A percentile compares a stretch with the other conserved stretches of the same genome.
phyloP scores from a whole-genome alignment of 2,113 vertebrate genomes.

The Osmerus mordax region DNA sequence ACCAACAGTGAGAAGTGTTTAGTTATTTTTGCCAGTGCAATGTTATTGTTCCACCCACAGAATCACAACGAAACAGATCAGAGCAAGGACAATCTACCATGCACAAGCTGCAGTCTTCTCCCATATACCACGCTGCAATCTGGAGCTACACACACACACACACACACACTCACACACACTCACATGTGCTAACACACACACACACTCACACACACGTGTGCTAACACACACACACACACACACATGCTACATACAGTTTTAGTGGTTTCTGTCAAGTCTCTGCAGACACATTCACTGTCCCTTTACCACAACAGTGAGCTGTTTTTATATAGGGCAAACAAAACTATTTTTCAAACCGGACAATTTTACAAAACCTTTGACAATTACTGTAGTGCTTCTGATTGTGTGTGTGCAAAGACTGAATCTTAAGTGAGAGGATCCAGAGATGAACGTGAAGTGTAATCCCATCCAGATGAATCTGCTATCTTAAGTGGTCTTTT shows the following conservation, averaged over 20 bases:
- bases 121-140: neutral
- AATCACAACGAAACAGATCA: constrained; percentile 36
- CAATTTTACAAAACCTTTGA: constrained; percentile 60
- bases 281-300: constrained; percentile 36
- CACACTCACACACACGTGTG: constrained; percentile 8
- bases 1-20: constrained; percentile 77
- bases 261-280: constrained; percentile 4
- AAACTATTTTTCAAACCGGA: constrained; percentile 54
- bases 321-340: constrained; percentile 51
- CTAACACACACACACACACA: constrained; percentile 1
- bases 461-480: constrained; percentile 20
- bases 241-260: neutral
- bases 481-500: constrained; percentile 33
- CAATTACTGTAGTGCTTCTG: constrained; percentile 19
- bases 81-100: constrained; percentile 74
- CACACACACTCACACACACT: constrained; percentile 9
- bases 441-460: constrained; percentile 25
- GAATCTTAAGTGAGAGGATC: constrained; percentile 32
- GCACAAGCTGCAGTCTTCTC: constrained; percentile 18
- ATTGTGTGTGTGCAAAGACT: neutral
- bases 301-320: constrained; percentile 41
- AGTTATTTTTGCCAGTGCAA: constrained; percentile 71
- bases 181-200: neutral
- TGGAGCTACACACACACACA: constrained; percentile 2
- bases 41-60: constrained; percentile 64